These are phyloP conservation scores for Drosophila formosana DNA, from an alignment of 2,888 invertebrate species.

Conservation along the genomic window DNA sequence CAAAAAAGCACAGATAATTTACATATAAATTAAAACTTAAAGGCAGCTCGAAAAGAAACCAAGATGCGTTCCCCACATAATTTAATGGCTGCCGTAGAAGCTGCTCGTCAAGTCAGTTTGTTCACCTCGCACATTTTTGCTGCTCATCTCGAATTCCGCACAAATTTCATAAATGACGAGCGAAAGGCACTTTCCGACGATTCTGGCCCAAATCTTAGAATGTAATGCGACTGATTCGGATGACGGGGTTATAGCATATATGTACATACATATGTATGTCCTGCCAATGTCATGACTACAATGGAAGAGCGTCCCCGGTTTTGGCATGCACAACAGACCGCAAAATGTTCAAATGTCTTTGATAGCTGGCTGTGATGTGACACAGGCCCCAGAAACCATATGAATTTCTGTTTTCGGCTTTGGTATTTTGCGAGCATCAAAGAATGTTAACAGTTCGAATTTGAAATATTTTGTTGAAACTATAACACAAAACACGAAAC, in stretches of 20 bases:
- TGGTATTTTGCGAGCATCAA: conserved; percentile 68
- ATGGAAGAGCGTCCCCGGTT: conserved; percentile 12
- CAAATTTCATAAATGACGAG: conserved; percentile 75
- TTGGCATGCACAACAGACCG: conserved; percentile 66
- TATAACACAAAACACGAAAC: conserved; percentile 31
- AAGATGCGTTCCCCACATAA: conserved; percentile 2
- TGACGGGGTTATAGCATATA: conserved; percentile 6
- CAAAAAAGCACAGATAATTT: conserved; percentile 55
- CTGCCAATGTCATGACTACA: conserved; percentile 42
- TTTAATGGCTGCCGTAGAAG: conserved; percentile 18
- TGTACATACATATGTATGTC: conserved; percentile 37
- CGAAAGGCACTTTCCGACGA: conserved; percentile 25
- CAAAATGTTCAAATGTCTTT: conserved; percentile 82
- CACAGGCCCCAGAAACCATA: conserved; percentile 23
- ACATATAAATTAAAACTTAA: conserved; percentile 79
- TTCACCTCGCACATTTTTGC: conserved; percentile 53
- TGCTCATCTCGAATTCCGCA: conserved; percentile 64
- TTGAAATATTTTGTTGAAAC: conserved; percentile 66
- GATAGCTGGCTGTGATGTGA: conserved; percentile 49
- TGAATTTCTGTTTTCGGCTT: conserved; percentile 58
- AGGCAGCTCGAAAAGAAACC: conserved; percentile 44
- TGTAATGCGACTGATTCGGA: conserved; percentile 33
- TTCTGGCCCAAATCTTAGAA: conserved; percentile 54
- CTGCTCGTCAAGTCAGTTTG: conserved; percentile 49
- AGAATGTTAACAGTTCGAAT: conserved; percentile 71